phyloP scores from a whole-genome alignment of 2,797 vertebrate species.

The Ammospiza maritima region DNA sequence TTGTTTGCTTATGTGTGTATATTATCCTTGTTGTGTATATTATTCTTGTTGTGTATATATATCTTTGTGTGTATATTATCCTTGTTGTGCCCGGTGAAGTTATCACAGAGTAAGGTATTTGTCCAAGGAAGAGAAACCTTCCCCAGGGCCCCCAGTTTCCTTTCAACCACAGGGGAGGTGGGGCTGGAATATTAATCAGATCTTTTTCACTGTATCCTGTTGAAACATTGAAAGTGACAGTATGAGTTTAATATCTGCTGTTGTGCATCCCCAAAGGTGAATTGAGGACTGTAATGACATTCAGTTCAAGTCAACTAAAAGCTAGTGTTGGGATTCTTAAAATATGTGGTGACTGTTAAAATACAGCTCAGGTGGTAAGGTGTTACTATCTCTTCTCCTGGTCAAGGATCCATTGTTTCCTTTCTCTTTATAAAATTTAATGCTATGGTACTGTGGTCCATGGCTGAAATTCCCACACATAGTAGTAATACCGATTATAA shows the following conservation, averaged over 20 bases:
- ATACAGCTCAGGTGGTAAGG: not conserved
- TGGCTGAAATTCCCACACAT: not conserved
- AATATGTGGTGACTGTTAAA: not conserved
- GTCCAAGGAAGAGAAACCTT: not conserved
- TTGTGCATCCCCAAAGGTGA: not conserved
- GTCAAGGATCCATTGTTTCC: not conserved
- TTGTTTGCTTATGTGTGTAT: not conserved
- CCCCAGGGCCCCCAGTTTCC: not conserved
- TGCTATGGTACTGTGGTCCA: not conserved
- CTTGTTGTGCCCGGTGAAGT: not conserved
- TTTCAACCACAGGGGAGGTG: not conserved
- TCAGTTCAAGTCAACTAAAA: not conserved
- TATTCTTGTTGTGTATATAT: too few species aligned
- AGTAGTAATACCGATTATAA: not conserved
- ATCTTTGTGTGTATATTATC: not conserved
- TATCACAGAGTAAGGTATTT: not conserved
- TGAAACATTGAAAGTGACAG: not conserved
- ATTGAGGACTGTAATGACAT: not conserved
- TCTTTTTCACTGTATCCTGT: not conserved
- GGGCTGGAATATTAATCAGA: not conserved
- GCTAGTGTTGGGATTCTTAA: not conserved
- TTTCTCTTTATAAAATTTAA: not conserved
- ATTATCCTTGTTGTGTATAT: not conserved
- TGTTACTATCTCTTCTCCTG: not conserved
- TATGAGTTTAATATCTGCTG: not conserved